Base-by-base conservation (phyloP, 2,113 vertebrate genomes). In the Hippoglossus stenolepis region DNA sequence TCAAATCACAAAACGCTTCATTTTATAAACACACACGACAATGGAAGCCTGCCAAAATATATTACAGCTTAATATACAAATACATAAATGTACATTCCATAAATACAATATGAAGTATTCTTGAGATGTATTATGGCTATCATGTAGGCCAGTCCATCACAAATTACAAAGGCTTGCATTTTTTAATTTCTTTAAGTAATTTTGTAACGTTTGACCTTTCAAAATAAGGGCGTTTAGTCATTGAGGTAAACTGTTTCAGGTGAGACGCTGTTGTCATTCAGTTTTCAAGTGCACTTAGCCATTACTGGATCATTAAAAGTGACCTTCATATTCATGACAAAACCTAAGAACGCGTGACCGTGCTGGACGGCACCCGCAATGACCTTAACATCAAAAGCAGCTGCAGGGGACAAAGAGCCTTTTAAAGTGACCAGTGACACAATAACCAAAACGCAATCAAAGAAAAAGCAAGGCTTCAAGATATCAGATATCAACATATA, bases 51-150 rank as follows among this genome's bases (percentile, higher is more conserved):
- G 85, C 58, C 70, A 85, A 91, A 88, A 94, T 92, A 94, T 93
- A 91, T 92, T 90, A 94, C 89, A 94, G 85, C 85, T 89, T 93
- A 86, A 93, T 94, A 93, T 95, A 95, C 93, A 95, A 90, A 93
- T 93, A 91, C 94, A 92, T 92, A 93, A 91, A 90, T 90, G 84
- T 93, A 93, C 94, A 94, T 88, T 93, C 72, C 94, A 94, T 95
- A 95, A 94, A 94, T 95, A 95, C 80, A 92, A 75, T 56, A 80
- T 53, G 67, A 85, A 69, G 70, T 82, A 71, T 86, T 92, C 81
- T 86, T 88, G 71, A 85, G 74, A 87, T 87, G 78, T 77, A 63
- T 82, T 83, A 66, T 86, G 85, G 89, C 71, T 83, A 73, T 89
- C n/a, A 63, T 77, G 74, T 71, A 61, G 77, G 66, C 53, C 80